Percentiles rank a stretch among this genome's conserved stretches.
Evolutionary conservation across 1,140 invertebrate genomes (phyloP).

Genomic region (Xylocopa sonorina): DNA sequence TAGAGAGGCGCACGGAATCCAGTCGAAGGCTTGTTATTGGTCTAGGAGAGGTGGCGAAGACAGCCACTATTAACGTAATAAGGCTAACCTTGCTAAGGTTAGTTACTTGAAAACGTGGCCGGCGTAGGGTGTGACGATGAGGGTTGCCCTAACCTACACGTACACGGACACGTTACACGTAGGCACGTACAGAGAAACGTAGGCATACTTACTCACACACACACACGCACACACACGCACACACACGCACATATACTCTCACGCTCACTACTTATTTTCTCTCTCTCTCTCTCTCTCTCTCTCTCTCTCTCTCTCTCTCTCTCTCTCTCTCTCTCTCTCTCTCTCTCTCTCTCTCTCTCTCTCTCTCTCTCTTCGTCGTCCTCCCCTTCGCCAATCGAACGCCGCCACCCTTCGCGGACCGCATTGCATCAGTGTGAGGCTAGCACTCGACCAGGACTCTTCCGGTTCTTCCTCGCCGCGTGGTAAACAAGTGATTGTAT

Average conservation of each 20-base stretch:
- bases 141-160: slow-evolving; percentile 56
- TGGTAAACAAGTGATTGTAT: slow-evolving; percentile 57
- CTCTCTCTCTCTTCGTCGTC: slow-evolving; percentile 1
- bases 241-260: not conserved
- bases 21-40: slow-evolving; percentile 29
- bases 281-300: not conserved
- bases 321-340: not conserved
- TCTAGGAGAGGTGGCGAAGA: slow-evolving; percentile 51
- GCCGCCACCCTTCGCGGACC: slow-evolving; percentile 66
- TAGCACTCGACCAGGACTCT: slow-evolving; percentile 67
- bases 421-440: slow-evolving; percentile 74
- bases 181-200: not conserved
- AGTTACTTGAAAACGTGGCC: slow-evolving; percentile 49
- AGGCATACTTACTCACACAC: not conserved
- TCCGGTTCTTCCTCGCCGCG: slow-evolving; percentile 59
- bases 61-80: slow-evolving; percentile 65
- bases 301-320: not conserved
- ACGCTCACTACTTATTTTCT: not conserved
- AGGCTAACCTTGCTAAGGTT: slow-evolving; percentile 53
- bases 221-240: not conserved
- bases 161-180: not conserved
- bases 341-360: not conserved
- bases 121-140: slow-evolving; percentile 68
- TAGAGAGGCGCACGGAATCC: slow-evolving; percentile 48
- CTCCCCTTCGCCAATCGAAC: slow-evolving; percentile 68